These are phyloP conservation scores for Helicolenus hilgendorfi DNA, from an alignment of 2,797 vertebrate genomes.

Conservation along the genomic window DNA sequence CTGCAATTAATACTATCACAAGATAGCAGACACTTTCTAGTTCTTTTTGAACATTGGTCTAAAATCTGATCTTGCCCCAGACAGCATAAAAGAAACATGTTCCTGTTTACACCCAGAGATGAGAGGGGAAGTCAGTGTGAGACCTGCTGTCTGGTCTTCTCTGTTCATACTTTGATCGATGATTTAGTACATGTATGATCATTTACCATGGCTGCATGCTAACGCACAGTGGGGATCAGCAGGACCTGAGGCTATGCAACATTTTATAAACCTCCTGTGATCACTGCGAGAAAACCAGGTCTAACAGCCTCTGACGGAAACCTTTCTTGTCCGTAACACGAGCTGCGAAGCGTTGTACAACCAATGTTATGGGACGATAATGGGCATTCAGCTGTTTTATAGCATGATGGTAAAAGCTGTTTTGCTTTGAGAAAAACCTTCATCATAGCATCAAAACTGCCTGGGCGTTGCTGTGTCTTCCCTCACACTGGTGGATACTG, in stretches of 20 bases:
- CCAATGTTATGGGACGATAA: background rate
- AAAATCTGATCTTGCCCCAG: conserved; percentile 22
- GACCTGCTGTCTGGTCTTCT: conserved; percentile 37
- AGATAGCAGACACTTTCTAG: conserved; percentile 4
- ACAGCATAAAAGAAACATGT: conserved; percentile 12
- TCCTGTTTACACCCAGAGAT: conserved; percentile 43
- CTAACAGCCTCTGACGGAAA: conserved; percentile 4
- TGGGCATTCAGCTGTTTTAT: background rate
- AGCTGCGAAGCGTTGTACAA: background rate
- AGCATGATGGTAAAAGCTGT: background rate
- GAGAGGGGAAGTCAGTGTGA: conserved; percentile 30
- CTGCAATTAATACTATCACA: conserved; percentile 6
- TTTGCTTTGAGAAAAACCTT: background rate
- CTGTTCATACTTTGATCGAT: conserved; percentile 55
- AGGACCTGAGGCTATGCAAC: conserved; percentile 2
- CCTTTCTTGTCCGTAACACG: background rate
- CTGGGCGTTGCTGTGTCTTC: background rate
- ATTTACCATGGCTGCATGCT: conserved; percentile 21
- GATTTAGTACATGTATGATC: conserved; percentile 31
- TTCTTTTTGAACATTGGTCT: conserved; percentile 26
- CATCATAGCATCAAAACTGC: background rate
- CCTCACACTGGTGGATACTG: background rate
- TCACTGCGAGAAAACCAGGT: background rate
- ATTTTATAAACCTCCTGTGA: conserved; percentile 47
- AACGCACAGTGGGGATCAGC: conserved; percentile 12